phyloP scores from a whole-genome alignment of 2,797 vertebrate genomes.

The Catamblyrhynchus diadema region DNA sequence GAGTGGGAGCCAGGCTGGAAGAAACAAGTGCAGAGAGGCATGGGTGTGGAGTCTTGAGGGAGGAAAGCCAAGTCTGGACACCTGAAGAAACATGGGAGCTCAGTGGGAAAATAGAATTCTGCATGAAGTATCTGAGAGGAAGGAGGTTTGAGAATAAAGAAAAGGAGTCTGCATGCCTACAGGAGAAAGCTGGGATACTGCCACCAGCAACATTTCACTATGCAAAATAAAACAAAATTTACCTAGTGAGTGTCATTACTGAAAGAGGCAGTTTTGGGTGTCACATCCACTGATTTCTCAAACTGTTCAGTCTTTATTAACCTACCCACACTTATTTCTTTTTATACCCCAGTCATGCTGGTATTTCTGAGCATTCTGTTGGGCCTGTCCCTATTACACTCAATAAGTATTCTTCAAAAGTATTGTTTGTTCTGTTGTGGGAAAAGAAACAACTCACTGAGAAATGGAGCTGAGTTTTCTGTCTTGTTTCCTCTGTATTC shows the following conservation, averaged over 20 bases:
- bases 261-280: background rate
- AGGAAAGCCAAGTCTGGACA: background rate
- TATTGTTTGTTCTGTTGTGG: background rate
- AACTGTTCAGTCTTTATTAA: background rate
- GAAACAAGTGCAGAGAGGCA: background rate
- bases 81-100: background rate
- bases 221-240: background rate
- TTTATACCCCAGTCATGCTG: background rate
- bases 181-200: background rate
- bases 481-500: background rate
- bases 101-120: background rate
- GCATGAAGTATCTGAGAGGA: background rate
- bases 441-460: background rate
- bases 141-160: background rate
- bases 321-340: background rate
- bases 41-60: rapidly evolving
- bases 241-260: background rate
- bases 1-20: background rate
- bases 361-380: background rate
- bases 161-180: background rate
- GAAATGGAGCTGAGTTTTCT: background rate
- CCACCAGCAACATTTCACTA: background rate
- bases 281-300: background rate
- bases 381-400: background rate
- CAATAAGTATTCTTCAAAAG: background rate